These are phyloP conservation scores for Nomada ferruginata DNA, from an alignment of 2,888 invertebrate genomes.

Conservation along the genomic window DNA sequence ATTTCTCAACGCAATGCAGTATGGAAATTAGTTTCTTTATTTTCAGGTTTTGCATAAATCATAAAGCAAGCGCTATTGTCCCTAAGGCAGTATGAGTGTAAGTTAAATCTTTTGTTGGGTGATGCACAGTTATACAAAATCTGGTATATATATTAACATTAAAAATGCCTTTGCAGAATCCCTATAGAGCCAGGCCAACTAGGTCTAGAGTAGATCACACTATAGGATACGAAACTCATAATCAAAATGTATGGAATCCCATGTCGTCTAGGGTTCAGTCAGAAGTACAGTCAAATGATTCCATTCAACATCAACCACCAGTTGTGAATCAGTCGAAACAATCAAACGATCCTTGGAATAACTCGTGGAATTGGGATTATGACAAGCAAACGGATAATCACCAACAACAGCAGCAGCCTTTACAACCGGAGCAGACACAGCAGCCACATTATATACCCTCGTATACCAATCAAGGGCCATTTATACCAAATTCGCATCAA, in stretches of 20 bases:
- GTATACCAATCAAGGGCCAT: conserved; percentile 74
- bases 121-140: background rate
- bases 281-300: conserved; percentile 65
- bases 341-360: conserved; percentile 77
- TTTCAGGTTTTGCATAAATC: conserved; percentile 56
- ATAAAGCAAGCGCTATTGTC: conserved; percentile 23
- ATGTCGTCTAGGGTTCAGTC: conserved; percentile 68
- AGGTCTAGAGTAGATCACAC: conserved; percentile 78
- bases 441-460: conserved; percentile 64
- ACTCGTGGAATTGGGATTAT: conserved; percentile 82
- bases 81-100: conserved; percentile 59
- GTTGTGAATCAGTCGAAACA: conserved; percentile 57
- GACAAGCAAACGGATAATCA: conserved; percentile 78
- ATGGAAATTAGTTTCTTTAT: conserved; percentile 13
- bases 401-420: conserved; percentile 56
- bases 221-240: conserved; percentile 76
- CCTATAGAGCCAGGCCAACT: conserved; percentile 79
- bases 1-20: background rate
- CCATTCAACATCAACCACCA: conserved; percentile 67
- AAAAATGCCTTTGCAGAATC: conserved; percentile 75
- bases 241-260: conserved; percentile 78
- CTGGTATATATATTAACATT: conserved; percentile 3
- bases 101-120: conserved; percentile 37
- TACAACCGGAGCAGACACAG: conserved; percentile 57
- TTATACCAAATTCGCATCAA: conserved; percentile 70